phyloP scores from a whole-genome alignment of 2,113 vertebrate species.

The Rissa tridactyla region DNA sequence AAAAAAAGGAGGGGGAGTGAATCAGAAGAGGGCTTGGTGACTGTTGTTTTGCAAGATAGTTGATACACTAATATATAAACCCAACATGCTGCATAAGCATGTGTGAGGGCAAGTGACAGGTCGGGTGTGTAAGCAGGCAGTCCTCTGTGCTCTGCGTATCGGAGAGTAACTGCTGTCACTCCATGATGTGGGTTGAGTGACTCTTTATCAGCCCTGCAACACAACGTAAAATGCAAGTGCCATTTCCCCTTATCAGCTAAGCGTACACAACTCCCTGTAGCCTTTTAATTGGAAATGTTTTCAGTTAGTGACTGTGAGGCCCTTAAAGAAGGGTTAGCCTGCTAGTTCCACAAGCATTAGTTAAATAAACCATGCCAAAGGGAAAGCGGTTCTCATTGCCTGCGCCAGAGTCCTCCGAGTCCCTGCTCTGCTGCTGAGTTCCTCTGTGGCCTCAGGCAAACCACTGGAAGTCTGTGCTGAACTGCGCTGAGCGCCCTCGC shows the following conservation, averaged over 20 bases:
- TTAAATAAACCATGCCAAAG: not conserved
- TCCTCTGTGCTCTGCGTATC: not conserved
- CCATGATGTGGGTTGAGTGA: not conserved
- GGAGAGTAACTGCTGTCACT: not conserved
- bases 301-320: not conserved
- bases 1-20: not conserved
- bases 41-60: not conserved
- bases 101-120: not conserved
- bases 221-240: not conserved
- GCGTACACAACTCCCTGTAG: not conserved
- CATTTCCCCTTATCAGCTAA: not conserved
- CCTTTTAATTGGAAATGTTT: not conserved
- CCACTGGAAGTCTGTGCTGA: not conserved
- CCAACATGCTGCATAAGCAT: not conserved
- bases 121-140: not conserved
- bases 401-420: not conserved
- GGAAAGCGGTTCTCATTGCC: not conserved
- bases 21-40: not conserved
- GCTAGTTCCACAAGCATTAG: not conserved
- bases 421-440: not conserved
- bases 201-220: conserved; percentile 33
- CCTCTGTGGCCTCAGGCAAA: not conserved
- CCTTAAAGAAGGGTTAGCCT: not conserved
- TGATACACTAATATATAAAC: not conserved
- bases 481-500: fast-evolving